Base-by-base conservation (phyloP, 64 coral and sea anemone species). In the Actinia equina region DNA sequence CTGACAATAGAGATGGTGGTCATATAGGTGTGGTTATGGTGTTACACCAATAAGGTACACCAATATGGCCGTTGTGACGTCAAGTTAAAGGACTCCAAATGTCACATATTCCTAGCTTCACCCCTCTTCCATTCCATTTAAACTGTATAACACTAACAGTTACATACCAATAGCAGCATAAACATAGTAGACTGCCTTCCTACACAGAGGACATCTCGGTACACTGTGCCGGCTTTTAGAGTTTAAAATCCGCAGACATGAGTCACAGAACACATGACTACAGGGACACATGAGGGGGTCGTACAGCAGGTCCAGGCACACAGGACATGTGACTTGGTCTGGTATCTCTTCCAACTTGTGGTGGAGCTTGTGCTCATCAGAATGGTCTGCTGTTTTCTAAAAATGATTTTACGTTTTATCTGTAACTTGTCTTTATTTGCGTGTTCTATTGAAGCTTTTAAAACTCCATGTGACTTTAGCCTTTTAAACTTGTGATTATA, bases 261-360 rank as follows among this genome's bases (percentile, higher is more conserved):
- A 89, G 17, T 98, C 95, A 89, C 95, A 98, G 58, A 98, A 98
- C 17, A 98, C 89, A 42, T 98, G 95, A 87, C 85, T 78, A 59
- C 95, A 98, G 16, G 93, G 93, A 85, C 92, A 94, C n/a, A 57
- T 55, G 6, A 91, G 87, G 3, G 95, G 95, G 27, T 98, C 77
- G 84, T 92, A 98, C 11, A 98, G 71, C 46, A 92, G 54, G 77
- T 98, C 92, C 23, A 98, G 87, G 79, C 95, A 98, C 12, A 98
- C 87, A 71, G 95, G 71, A 65, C 95, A 98, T 20, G 74, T 79
- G 7, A 92, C 58, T 26, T 59, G 83, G 7, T 93, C 91, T 86
- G 84, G 83, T 44, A 89, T 85, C 57, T 95, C 87, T 18, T n/a
- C 44, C 16, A 2, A 9, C 45, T 81, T 26, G 3, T 80, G 78